Percentiles rank a stretch among this genome's conserved stretches.
Evolutionary conservation across 2,797 vertebrate species (phyloP).

Genomic region (Mus caroli): DNA sequence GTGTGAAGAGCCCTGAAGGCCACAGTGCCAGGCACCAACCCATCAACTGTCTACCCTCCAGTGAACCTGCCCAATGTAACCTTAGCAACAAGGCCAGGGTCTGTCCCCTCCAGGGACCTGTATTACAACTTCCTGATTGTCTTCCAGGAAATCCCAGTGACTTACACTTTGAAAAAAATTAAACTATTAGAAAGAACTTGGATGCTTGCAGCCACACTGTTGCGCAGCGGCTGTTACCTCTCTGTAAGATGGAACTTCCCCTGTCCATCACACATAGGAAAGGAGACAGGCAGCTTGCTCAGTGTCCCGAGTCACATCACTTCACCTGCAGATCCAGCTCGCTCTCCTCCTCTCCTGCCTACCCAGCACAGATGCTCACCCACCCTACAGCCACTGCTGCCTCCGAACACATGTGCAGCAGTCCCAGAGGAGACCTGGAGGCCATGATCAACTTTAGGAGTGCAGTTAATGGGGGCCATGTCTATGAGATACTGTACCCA

Average conservation of each 20-base stretch:
- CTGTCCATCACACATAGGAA: rapidly evolving
- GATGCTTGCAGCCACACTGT: background rate
- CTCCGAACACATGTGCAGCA: background rate
- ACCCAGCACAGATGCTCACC: background rate
- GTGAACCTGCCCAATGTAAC: background rate
- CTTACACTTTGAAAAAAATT: background rate
- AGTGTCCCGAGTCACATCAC: background rate
- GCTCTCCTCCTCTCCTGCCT: background rate
- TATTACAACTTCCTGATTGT: background rate
- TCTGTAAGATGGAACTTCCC: background rate
- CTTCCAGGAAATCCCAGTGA: slow-evolving; percentile 21
- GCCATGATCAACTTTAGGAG: background rate
- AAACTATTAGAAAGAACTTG: background rate
- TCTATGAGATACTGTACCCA: background rate
- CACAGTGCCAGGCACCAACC: background rate
- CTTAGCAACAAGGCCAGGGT: background rate
- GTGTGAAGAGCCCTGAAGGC: rapidly evolving
- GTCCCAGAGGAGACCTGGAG: background rate
- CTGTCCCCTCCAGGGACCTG: too few relatives aligned
- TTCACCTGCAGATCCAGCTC: background rate
- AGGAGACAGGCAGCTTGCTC: background rate
- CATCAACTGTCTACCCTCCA: too few relatives aligned
- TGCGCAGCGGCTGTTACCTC: background rate
- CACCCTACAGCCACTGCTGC: background rate
- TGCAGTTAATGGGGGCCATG: background rate